A percentile compares a stretch with the other conserved stretches of the same genome.
These are phyloP conservation scores for Theristicus caerulescens DNA, from an alignment of 2,113 vertebrate species.

Conservation along the genomic window DNA sequence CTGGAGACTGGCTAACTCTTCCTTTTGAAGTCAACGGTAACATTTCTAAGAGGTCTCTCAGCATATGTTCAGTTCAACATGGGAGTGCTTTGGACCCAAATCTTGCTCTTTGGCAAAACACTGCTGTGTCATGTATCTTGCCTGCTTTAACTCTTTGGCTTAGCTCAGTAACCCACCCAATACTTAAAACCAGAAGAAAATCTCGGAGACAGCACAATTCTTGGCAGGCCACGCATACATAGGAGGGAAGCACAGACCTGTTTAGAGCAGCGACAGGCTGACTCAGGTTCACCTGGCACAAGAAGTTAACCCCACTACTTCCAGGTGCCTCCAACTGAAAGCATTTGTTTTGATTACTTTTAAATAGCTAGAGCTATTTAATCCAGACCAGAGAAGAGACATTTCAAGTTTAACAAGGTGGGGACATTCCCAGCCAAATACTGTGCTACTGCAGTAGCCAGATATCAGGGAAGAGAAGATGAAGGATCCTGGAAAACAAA, in stretches of 20 bases:
- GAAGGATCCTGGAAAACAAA: neutral
- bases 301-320: neutral
- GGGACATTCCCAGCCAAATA: neutral
- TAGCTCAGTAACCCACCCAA: neutral
- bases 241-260: neutral
- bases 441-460: neutral
- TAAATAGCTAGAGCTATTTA: neutral
- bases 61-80: neutral
- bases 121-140: neutral
- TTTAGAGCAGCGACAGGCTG: neutral
- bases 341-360: neutral
- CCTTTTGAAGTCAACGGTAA: neutral
- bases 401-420: neutral
- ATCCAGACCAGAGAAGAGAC: neutral
- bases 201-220: neutral
- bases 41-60: neutral
- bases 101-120: neutral
- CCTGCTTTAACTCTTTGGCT: neutral
- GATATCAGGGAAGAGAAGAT: neutral
- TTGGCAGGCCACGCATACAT: accelerated
- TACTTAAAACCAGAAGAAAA: neutral
- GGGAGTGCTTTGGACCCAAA: neutral
- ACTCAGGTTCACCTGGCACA: neutral
- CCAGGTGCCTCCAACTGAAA: neutral
- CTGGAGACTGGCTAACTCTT: neutral